Evolutionary conservation across 2,888 invertebrate species (phyloP), one percentile per base, ranked within the genome.

Genomic region (Urechis unicinctus): DNA sequence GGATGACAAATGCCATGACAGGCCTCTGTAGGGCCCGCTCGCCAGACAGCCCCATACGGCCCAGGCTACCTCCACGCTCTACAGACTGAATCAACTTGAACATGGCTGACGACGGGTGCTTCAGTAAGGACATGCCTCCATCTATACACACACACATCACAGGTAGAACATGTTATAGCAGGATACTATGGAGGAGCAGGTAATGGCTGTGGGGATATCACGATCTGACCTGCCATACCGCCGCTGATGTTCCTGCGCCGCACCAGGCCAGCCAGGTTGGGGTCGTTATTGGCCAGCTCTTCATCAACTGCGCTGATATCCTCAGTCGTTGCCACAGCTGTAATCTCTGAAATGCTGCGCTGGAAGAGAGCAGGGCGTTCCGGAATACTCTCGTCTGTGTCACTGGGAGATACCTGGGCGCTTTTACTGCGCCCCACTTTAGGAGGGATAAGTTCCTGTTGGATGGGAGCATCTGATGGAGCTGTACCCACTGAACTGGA

Each of bases 31-130:
- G 44, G 2, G 5, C 41, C 24, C 9, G 21, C 50, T 44, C 17
- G 21, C 29, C 71, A 69, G 22, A 65, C 65, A n/a, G 29, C 47
- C 24, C 62, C 59, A 22, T 56, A 58, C 1, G 59, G 46, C 1
- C 58, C 51, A 13, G 57, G 58, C 46, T 53, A n/a, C n/a, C n/a
- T 21, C 29, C 30, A 25, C 45, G n/a, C 6, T 24, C 72, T 43
- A 70, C 68, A 1, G 73, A 67, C 44, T 61, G 63, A 26, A 88
- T 64, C 63, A 92, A 81, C 65, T 88, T 87, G 58, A 89, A 87
- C 41, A 95, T 83, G 26, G 91, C 88, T 25, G 88, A 85, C 44
- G 94, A 94, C 1, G 94, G 94, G 76, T 92, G 89, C 57, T 91
- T 89, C 0, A 95, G 81, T 5, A 94, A 80, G 0, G 89, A 89